Evolutionary conservation across 2,888 invertebrate species (phyloP), one percentile per base, ranked within the genome.

Genomic region (Nycteola revayana): DNA sequence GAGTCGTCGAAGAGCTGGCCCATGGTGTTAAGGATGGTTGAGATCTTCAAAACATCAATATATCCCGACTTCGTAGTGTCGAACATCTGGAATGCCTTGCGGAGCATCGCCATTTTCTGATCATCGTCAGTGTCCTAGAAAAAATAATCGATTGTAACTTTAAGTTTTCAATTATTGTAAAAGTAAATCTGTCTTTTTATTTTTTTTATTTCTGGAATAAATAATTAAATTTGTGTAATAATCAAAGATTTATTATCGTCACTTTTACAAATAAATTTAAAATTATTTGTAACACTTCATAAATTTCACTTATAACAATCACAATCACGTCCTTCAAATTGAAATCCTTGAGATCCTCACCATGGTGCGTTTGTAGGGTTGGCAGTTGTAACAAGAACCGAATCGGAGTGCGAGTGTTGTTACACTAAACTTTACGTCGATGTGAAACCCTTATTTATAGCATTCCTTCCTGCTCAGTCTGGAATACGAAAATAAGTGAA

Each of bases 31-130:
- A 98, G 88, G 66, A 98, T 97, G 60, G 96, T 97, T 50, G 96
- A 94, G 75, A 97, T 95, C 82, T 97, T 97, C 33, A 94, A 87
- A 22, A 96, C 96, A 58, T 97, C 96, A 54, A 98, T 98, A 84
- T 94, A 95, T 28, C 98, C 98, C 43, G 94, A 93, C 88, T 97
- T 97, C 59, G 94, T 94, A 53, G 96, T 96, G 86, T 98, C 98
- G 73, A 97, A 98, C 97, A 98, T 98, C 86, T 96, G 96, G 91
- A 98, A 98, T 63, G 97, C 97, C 84, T 96, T 97, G 75, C 96
- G 95, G 91, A 98, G 95, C 86, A 97, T 96, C 89, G 93, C 94
- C 91, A 93, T 92, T 84, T 94, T 95, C 76, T 94, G 94, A 59
- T 94, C 93, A 68, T 94, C 94, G 70, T 94, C 94, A 40, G 82